phyloP scores from a whole-genome alignment of 64 coral and sea anemone species.

The Actinia tenebrosa region DNA sequence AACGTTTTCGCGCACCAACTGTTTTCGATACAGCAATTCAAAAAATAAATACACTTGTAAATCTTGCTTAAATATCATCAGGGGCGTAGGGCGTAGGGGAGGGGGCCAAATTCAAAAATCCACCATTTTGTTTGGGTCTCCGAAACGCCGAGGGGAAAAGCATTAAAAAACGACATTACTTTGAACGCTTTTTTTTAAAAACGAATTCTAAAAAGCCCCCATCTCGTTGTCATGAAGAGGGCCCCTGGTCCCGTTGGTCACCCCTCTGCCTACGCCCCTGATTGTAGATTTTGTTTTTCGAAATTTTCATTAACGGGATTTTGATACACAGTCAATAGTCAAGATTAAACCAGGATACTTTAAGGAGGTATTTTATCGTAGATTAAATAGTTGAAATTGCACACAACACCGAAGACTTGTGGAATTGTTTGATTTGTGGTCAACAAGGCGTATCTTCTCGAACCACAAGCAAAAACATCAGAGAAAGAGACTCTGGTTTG shows the following conservation, averaged over 20 bases:
- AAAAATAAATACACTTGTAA: background rate
- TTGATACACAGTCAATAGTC: background rate
- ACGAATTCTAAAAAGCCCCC: too few species aligned
- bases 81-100: too few species aligned
- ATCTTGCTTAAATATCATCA: background rate
- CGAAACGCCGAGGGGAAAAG: too few species aligned
- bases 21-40: background rate
- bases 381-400: background rate
- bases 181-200: too few species aligned
- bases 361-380: background rate
- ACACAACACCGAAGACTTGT: background rate
- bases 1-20: background rate
- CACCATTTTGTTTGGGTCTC: too few species aligned
- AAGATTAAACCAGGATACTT: background rate
- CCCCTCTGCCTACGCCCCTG: too few species aligned
- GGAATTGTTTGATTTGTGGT: background rate
- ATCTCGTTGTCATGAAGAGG: too few species aligned
- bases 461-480: background rate
- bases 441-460: background rate
- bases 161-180: too few species aligned
- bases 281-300: background rate
- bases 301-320: background rate
- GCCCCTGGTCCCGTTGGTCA: too few species aligned
- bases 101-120: too few species aligned
- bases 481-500: background rate